These are phyloP conservation scores for Sebastes taczanowskii DNA, from an alignment of 2,797 vertebrate genomes.

Conservation along the genomic window DNA sequence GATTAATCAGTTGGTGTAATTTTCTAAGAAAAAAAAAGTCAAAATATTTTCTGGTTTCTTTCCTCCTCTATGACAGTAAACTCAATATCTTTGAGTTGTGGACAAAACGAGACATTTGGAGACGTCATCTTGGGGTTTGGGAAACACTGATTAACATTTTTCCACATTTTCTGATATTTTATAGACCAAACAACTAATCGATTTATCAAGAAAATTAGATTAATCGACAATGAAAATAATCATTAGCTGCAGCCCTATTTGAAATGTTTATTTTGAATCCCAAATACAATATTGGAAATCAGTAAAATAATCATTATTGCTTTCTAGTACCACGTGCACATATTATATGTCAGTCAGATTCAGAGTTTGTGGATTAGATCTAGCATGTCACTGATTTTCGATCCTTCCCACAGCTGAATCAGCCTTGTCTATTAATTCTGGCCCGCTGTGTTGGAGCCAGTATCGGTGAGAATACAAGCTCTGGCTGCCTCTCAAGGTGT, in stretches of 20 bases:
- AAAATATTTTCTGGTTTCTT: no score
- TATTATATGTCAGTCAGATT: constrained; percentile 11
- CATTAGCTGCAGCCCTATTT: neutral
- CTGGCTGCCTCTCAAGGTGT: constrained; percentile 57
- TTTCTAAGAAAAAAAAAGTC: no score
- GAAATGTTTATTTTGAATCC: neutral
- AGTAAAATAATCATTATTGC: neutral
- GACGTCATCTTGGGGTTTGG: no score
- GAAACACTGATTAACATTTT: no score
- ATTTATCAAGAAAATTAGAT: neutral
- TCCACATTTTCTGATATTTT: neutral
- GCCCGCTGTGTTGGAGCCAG: constrained; percentile 14
- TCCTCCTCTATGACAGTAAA: no score
- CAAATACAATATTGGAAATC: neutral
- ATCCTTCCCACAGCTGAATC: constrained; percentile 40
- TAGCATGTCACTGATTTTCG: constrained; percentile 16
- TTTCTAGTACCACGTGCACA: neutral
- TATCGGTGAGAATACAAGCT: constrained; percentile 44
- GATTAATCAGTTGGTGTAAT: no score
- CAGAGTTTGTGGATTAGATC: constrained; percentile 3
- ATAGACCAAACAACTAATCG: neutral
- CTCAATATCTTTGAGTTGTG: no score
- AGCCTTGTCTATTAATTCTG: constrained; percentile 42
- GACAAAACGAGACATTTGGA: no score
- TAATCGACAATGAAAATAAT: no score